A percentile compares a stretch with the other conserved stretches of the same genome.
Evolutionary conservation across 2,113 vertebrate species (phyloP).

Genomic region (Centropristis striata): DNA sequence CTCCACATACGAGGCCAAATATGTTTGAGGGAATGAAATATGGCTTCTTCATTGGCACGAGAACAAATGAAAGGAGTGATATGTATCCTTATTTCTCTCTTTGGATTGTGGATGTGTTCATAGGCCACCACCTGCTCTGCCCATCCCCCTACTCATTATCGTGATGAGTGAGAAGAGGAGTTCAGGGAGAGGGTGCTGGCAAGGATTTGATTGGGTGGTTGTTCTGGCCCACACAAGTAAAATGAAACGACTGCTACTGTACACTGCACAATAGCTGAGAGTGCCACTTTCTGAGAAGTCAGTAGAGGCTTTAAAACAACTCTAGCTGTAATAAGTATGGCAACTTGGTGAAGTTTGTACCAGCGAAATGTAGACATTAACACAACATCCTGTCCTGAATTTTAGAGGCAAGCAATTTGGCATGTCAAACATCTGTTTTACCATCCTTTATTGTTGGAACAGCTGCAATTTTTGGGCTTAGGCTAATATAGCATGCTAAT

Average conservation of each 20-base stretch:
- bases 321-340: not conserved
- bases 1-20: conserved; percentile 15
- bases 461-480: conserved; percentile 25
- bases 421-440: conserved; percentile 18
- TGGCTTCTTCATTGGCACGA: conserved; percentile 15
- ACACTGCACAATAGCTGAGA: conserved; percentile 49
- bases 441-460: conserved; percentile 15
- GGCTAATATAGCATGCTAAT: conserved; percentile 47
- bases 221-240: conserved; percentile 66
- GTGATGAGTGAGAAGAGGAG: conserved; percentile 80
- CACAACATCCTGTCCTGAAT: not conserved
- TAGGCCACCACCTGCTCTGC: conserved; percentile 79
- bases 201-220: conserved; percentile 68
- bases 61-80: conserved; percentile 37
- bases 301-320: conserved; percentile 18
- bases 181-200: conserved; percentile 77
- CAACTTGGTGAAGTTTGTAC: conserved; percentile 15
- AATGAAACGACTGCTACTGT: conserved; percentile 62
- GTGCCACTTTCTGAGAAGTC: conserved; percentile 25
- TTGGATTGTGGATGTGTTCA: conserved; percentile 67
- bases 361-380: not conserved
- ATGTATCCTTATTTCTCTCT: conserved; percentile 65
- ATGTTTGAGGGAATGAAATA: conserved; percentile 28
- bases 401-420: not conserved
- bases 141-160: conserved; percentile 79